Conservation (phyloP, 2,113 vertebrate species). For the Oenanthe oenanthe region DNA sequence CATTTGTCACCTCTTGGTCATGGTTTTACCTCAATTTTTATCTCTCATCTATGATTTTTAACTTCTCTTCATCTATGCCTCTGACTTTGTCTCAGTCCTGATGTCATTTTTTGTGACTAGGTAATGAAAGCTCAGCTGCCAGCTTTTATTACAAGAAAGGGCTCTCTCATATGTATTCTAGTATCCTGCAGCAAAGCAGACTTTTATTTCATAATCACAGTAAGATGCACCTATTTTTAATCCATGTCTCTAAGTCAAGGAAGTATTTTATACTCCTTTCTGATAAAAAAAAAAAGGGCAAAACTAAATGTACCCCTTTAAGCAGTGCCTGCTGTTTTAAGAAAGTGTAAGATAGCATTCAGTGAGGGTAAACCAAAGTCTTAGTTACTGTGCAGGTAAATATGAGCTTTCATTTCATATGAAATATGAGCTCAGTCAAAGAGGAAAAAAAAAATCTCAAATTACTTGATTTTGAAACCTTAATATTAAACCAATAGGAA, state of each 20-base stretch:
- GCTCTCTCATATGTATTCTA: constrained; percentile 49
- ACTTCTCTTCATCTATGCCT: neutral
- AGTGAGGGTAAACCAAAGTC: neutral
- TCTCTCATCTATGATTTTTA: constrained; percentile 24
- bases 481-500: neutral
- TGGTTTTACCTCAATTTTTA: neutral
- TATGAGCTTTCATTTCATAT: neutral
- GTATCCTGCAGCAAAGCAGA: constrained; percentile 61
- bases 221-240: constrained; percentile 59
- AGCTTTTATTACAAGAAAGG: constrained; percentile 62
- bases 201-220: constrained; percentile 56
- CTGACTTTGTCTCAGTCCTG: constrained; percentile 41
- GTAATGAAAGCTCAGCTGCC: constrained; percentile 60
- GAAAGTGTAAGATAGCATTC: constrained; percentile 45
- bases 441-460: constrained; percentile 2
- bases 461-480: neutral
- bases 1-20: constrained; percentile 28
- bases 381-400: neutral
- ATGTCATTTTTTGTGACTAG: constrained; percentile 49
- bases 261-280: constrained; percentile 38
- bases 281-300: constrained; percentile 24
- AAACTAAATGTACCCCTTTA: constrained; percentile 37
- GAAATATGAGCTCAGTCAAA: constrained; percentile 33
- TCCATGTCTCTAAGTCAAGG: constrained; percentile 42
- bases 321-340: constrained; percentile 49